A percentile compares a stretch with the other conserved stretches of the same genome.
Conservation (phyloP, 1,140 invertebrate genomes). For the Drosophila pandora region DNA sequence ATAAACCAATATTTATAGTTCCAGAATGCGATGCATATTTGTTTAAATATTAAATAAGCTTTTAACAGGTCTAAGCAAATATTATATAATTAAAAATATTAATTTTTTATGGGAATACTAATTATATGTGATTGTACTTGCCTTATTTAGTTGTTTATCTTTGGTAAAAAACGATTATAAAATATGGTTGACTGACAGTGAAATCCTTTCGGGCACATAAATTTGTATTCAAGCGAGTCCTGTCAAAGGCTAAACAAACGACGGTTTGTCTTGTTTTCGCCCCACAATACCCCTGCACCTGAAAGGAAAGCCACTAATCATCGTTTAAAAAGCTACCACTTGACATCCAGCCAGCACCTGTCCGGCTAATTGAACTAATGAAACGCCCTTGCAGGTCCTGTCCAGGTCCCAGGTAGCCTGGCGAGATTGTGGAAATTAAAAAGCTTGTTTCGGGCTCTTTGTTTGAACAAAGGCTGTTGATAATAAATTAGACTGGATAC, state of each 20-base stretch:
- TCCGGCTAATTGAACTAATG: conserved; percentile 77
- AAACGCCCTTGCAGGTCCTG: conserved; percentile 52
- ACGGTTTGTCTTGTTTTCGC: conserved; percentile 72
- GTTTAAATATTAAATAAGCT: conserved; percentile 1
- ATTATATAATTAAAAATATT: conserved; percentile 2
- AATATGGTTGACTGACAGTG: conserved; percentile 12
- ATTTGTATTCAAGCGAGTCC: conserved; percentile 65
- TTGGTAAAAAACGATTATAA: background rate
- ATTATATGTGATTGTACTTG: too few species aligned
- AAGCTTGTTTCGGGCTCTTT: conserved; percentile 55
- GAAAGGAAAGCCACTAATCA: conserved; percentile 65
- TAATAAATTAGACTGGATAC: conserved; percentile 75
- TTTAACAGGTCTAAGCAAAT: background rate
- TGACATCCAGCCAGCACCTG: conserved; percentile 56
- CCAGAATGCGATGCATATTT: background rate
- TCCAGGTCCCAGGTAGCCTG: conserved; percentile 17
- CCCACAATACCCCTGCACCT: conserved; percentile 6
- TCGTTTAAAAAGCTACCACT: conserved; percentile 71
- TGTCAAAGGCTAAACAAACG: conserved; percentile 56
- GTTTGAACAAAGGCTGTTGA: conserved; percentile 68
- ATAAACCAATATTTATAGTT: background rate
- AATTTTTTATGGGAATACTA: too few species aligned
- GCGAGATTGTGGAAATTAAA: conserved; percentile 60
- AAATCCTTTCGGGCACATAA: conserved; percentile 52
- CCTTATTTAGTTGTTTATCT: background rate